Evolutionary conservation across 1,140 invertebrate genomes (phyloP), one percentile per base, ranked within the genome.

Genomic region (Nautilus pompilius): DNA sequence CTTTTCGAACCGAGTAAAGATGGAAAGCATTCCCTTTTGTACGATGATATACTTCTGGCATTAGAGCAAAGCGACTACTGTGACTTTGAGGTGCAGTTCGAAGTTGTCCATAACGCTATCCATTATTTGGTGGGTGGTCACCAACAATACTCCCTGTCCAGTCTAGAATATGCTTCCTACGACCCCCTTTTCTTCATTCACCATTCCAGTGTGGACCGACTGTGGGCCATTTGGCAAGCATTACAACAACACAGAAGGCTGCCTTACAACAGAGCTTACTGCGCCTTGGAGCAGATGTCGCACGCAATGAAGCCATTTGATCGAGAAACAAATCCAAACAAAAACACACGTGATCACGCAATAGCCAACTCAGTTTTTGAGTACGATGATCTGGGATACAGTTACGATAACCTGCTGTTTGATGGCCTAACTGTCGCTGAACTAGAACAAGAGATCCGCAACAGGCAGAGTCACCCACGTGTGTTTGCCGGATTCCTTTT

Each of bases 31-130:
- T 61, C 65, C 17, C 24, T 29, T 22, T 28, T 63, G 5, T 55
- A 46, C 15, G 56, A 67, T 30, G 32, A 63, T 17, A 58, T 69
- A 1, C 58, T 69, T 22, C 36, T 66, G 34, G 65, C 65, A 5
- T 59, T 69, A 26, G 68, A 69, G 46, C 68, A 69, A 51, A 58
- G 60, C 28, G 59, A 69, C 26, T 69, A 63, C 57, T 69, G 68
- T 46, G 53, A 57, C 46, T 69, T 69, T 57, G 68, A 69, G 41
- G 57, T 67, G 20, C 65, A 67, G 49, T 62, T 34, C 29, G 65
- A 67, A 26, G 57, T 67, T 29, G 51, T 41, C 13, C 65, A 67
- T 57, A 67, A 67, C 51, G 41, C 34, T 20, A 67, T 67, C 60
- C 65, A 67, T 62, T 55, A 55, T 10, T 30, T 62, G 46, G 56